These are phyloP conservation scores for Hydractinia echinata DNA, from an alignment of 30 jellyfish, hydroid and myxozoan genomes.

Conservation along the genomic window DNA sequence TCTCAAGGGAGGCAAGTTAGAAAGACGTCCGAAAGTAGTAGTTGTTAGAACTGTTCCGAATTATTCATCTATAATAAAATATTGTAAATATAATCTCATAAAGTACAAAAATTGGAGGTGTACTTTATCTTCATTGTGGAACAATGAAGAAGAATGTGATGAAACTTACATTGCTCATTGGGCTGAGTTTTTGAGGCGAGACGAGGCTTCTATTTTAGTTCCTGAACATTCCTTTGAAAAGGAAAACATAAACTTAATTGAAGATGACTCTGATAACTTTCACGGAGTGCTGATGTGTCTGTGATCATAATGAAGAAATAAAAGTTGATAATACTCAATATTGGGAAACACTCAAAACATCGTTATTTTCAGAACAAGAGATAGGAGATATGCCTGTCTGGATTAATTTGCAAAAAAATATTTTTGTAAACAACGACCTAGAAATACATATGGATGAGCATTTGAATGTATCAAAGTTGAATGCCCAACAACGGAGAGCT, in stretches of 20 bases:
- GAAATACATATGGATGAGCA: background rate
- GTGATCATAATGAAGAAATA: background rate
- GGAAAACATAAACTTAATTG: background rate
- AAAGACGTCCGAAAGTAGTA: background rate
- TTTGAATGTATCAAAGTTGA: background rate
- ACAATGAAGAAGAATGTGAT: background rate
- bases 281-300: background rate
- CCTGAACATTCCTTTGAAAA: background rate
- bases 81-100: conserved; percentile 25
- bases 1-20: conserved; percentile 24
- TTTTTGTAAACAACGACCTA: background rate
- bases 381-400: background rate
- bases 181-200: background rate
- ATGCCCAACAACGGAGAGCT: background rate
- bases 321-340: background rate
- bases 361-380: background rate
- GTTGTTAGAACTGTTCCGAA: conserved; percentile 18
- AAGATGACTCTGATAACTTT: background rate
- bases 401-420: background rate
- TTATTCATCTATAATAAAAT: conserved; percentile 20
- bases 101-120: conserved; percentile 26
- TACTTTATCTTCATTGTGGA: background rate
- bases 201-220: background rate
- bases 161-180: background rate
- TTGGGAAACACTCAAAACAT: background rate